A percentile compares a stretch with the other conserved stretches of the same genome.
These are phyloP conservation scores for Helobdella robusta DNA, from an alignment of 2,888 invertebrate genomes.

Conservation along the genomic window DNA sequence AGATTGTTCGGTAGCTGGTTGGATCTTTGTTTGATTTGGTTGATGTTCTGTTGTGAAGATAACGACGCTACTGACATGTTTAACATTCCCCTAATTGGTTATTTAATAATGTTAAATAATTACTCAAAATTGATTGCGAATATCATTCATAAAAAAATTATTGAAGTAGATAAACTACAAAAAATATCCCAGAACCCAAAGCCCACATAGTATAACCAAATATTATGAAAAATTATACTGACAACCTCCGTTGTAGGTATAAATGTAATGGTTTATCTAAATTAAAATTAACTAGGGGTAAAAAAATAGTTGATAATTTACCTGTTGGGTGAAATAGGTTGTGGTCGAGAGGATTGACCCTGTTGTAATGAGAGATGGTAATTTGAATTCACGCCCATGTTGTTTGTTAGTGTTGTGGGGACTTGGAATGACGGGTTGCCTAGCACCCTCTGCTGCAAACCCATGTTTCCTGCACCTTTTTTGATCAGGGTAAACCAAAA, in stretches of 20 bases:
- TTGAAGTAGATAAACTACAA: too few relatives aligned
- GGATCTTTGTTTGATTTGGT: constrained; percentile 23
- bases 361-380: constrained; percentile 41
- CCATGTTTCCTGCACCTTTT: constrained; percentile 19
- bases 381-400: constrained; percentile 42
- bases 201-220: too few relatives aligned
- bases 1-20: constrained; percentile 24
- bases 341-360: constrained; percentile 29
- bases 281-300: not conserved
- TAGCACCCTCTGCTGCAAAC: constrained; percentile 28
- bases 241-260: too few relatives aligned
- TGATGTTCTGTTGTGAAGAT: constrained; percentile 16
- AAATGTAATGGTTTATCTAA: not conserved
- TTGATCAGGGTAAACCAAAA: too few relatives aligned
- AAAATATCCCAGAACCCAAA: too few relatives aligned
- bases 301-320: constrained; percentile 25
- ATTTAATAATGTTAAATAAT: too few relatives aligned
- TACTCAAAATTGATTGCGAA: too few relatives aligned
- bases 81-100: constrained; percentile 9
- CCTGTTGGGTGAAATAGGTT: constrained; percentile 46
- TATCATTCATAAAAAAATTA: too few relatives aligned
- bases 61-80: not conserved
- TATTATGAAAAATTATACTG: too few relatives aligned
- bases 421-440: constrained; percentile 33
- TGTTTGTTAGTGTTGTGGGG: constrained; percentile 40